These are phyloP conservation scores for Strigamia maritima DNA, from an alignment of 2,888 invertebrate species.

Conservation along the genomic window DNA sequence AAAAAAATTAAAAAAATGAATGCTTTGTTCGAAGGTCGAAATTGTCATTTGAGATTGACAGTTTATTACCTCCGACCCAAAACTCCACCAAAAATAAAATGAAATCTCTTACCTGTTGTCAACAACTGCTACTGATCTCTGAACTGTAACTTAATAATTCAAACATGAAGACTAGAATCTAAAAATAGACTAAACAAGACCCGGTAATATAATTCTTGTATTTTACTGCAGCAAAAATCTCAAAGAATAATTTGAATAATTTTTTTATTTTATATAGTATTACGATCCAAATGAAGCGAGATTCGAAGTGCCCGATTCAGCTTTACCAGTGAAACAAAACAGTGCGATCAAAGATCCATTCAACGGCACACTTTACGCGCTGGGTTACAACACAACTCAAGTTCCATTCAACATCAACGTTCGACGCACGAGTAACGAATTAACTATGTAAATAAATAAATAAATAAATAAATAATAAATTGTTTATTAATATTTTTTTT, in stretches of 20 bases:
- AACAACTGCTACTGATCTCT: neutral
- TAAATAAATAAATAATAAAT: neutral
- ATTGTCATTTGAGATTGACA: neutral
- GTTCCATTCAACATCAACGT: neutral
- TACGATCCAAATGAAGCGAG: neutral
- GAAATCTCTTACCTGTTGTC: slow-evolving; percentile 2
- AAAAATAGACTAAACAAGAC: neutral
- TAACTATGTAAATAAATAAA: neutral
- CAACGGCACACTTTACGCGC: neutral
- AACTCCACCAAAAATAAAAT: neutral
- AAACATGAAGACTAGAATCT: neutral
- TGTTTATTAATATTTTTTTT: neutral
- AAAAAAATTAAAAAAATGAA: neutral
- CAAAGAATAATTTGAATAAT: too few species aligned
- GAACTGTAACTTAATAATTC: neutral
- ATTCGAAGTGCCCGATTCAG: neutral
- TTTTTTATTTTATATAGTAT: neutral
- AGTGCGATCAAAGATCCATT: neutral
- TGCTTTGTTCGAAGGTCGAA: neutral
- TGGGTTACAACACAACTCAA: neutral
- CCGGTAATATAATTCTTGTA: neutral
- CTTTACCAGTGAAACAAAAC: neutral
- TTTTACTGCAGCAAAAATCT: too few species aligned
- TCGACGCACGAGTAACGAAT: neutral
- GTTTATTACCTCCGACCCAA: neutral